Base-by-base conservation (phyloP, 2,113 vertebrate genomes). In the Psilopsiagon aurifrons region DNA sequence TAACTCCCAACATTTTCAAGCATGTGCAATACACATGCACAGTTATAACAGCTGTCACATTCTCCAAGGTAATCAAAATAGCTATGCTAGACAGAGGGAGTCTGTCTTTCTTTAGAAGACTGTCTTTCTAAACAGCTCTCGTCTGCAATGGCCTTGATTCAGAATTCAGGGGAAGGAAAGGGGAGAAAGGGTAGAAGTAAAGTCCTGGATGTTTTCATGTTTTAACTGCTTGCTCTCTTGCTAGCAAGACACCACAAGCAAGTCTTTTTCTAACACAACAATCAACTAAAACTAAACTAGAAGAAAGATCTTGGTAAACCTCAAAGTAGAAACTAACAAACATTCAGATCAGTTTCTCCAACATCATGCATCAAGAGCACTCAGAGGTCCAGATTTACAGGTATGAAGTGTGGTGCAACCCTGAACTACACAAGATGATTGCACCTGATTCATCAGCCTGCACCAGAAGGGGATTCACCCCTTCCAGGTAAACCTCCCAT, bases 321-420 rank as follows among this genome's bases (percentile, higher is more conserved):
- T 73, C 24, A 18, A 17, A 11, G 4, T 11, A 57, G 52, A 87
- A 82, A n/a, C 23, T 17, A 86, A 24, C 7, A 74, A 22, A 14
- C 14, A 4, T 54, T 83, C 20, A 19, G 22, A 68, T n/a, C 39
- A 47, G 57, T 17, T 73, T 43, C 9, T 59, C 62, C 67, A 52
- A 17, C 35, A 43, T 11, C 23, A 24, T 1, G 0, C 6, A 27
- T 6, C 18, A 41, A 25, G 15, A 60, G 16, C 6, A 39, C 2
- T 9, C 25, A n/a, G 25, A 68, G 27, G 25, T 29, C 18, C 43
- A 39, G 4, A 24, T 64, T 66, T 43, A 49, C 33, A 82, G 12
- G 29, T 27, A 25, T 2, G 19, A 84, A 16, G 9, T 1, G 11
- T 1, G 16, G 31, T 44, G 2, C 25, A 68, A 33, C 64, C 24